Base-by-base conservation (phyloP, 2,113 vertebrate genomes). In the Mus spicilegus region DNA sequence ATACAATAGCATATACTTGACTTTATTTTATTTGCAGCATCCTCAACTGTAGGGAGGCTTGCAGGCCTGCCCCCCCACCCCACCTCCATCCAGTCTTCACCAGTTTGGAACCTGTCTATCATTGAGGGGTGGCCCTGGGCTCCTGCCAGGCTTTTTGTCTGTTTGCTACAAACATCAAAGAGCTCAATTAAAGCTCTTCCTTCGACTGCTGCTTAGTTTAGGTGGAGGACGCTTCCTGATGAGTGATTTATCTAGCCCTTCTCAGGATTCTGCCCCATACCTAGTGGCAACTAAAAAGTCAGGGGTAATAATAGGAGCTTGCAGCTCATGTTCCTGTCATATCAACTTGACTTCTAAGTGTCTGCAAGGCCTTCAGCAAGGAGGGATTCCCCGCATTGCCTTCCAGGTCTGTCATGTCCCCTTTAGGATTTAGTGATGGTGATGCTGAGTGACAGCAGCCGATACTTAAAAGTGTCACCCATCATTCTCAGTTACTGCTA, bases 161-260 rank as follows among this genome's bases (percentile, higher is more conserved):
- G 7, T 13, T 87, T 69, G 13, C 67, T 58, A 3, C 86, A 82
- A 61, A 89, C 54, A n/a, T 87, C 78, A 69, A 78, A 95, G 54
- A 58, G 58, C 56, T 77, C 72, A 73, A 93, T 72, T 56, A 89
- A 89, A 95, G 75, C 20, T 70, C 49, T 70, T 58, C 78, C 73
- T 90, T 84, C 58, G 89, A 61, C 58, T 56, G 28, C 73, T 92
- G 19, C 28, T 75, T 72, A 69, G 63, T 87, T 77, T 92, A 36
- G 89, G 51, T 72, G 14, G 6, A 51, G 46, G 19, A 30, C 24
- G 6, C 61, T 30, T 69, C 63, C 82, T 78, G 19, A 67, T 89
- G 94, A 92, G 56, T 84, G 63, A 81, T 80, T 33, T 87, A 33
- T 84, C 73, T n/a, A 75, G 36, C 26, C 36, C 56, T 93, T 89